Conservation (phyloP, 2,888 invertebrate species). For the Papilio protenor region DNA sequence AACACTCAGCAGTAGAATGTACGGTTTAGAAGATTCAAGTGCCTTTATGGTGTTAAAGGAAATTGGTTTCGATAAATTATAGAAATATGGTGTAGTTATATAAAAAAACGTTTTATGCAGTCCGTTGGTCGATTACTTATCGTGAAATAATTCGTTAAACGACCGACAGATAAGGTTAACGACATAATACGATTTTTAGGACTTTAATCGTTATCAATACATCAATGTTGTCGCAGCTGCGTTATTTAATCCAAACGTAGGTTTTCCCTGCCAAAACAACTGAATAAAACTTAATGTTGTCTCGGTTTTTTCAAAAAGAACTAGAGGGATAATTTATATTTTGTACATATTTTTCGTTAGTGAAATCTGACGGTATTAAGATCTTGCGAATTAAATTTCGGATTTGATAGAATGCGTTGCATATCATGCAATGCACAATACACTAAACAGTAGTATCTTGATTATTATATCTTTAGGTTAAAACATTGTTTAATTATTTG, state of each 20-base stretch:
- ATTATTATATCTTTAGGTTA: background rate
- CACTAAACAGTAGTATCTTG: background rate
- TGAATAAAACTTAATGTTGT: background rate
- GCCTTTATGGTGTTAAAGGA: too few relatives aligned
- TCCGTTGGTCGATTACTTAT: slow-evolving; percentile 41
- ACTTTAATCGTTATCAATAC: slow-evolving; percentile 26
- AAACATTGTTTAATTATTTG: background rate
- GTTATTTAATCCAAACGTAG: background rate
- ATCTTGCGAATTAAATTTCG: background rate
- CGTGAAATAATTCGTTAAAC: slow-evolving; percentile 55
- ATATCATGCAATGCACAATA: background rate
- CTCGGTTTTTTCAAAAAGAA: background rate
- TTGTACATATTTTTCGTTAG: background rate
- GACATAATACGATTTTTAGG: slow-evolving; percentile 45
- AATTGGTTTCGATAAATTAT: too few relatives aligned
- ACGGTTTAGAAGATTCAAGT: too few relatives aligned
- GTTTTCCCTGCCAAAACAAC: background rate
- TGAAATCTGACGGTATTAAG: background rate
- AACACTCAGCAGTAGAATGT: too few relatives aligned
- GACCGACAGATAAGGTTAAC: slow-evolving; percentile 64
- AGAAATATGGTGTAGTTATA: background rate
- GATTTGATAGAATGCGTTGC: background rate
- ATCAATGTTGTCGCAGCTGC: slow-evolving; percentile 8
- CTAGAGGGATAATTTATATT: background rate
- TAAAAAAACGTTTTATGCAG: slow-evolving; percentile 15